Percentiles rank a stretch among this genome's conserved stretches.
Conservation (phyloP, 2,888 invertebrate genomes). For the Adelognathus sp. region DNA sequence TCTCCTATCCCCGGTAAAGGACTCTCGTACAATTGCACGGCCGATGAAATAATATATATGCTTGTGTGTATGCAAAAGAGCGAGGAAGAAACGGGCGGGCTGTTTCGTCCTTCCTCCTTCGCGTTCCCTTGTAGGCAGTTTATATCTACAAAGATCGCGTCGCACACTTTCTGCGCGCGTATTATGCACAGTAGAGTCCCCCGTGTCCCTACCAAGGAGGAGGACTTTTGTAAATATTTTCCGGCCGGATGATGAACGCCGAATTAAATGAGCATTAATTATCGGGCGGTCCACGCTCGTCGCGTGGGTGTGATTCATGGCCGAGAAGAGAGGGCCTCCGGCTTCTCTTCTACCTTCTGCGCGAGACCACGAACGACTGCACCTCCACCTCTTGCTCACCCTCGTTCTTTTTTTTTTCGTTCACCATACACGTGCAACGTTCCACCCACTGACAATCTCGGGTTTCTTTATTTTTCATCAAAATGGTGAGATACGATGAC, state of each 20-base stretch:
- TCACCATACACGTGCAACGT: neutral
- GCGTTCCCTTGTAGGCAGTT: constrained; percentile 17
- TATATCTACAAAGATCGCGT: constrained; percentile 2
- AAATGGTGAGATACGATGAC: neutral
- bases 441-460: constrained; percentile 61
- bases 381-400: constrained; percentile 53
- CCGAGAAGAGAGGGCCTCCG: constrained; percentile 66
- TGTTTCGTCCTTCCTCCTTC: constrained; percentile 15
- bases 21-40: constrained; percentile 10
- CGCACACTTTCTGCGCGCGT: neutral
- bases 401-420: constrained; percentile 40
- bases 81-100: constrained; percentile 17
- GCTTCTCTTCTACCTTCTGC: constrained; percentile 59
- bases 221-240: constrained; percentile 76
- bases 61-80: constrained; percentile 2
- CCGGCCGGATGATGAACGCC: constrained; percentile 77
- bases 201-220: constrained; percentile 1
- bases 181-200: constrained; percentile 8
- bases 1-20: constrained; percentile 7
- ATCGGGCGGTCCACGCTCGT: constrained; percentile 72
- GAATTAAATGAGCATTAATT: constrained; percentile 80
- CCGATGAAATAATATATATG: constrained; percentile 27
- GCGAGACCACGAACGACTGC: constrained; percentile 41
- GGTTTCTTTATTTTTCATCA: neutral
- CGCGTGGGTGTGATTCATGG: constrained; percentile 79